Percentiles rank a stretch among this genome's conserved stretches.
Evolutionary conservation across 2,797 vertebrate genomes (phyloP).

Genomic region (Sebastes nivosus): DNA sequence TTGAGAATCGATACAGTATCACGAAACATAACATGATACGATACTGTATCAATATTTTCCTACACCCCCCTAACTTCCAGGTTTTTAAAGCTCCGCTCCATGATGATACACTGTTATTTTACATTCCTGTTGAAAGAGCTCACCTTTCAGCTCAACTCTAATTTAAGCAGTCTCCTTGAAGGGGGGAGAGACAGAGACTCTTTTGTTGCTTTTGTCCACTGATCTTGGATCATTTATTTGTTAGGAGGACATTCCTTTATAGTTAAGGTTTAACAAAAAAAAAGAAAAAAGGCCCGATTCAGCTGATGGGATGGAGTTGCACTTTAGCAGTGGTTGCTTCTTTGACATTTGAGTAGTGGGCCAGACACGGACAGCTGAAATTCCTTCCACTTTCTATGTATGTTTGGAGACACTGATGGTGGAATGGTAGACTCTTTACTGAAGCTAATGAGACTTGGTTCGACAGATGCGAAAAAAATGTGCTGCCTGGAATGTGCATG

Average conservation of each 20-base stretch:
- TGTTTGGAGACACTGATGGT: not conserved
- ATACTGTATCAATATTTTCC: too few species aligned
- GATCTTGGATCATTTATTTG: conserved; percentile 43
- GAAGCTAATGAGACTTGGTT: not conserved
- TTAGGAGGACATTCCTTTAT: conserved; percentile 25
- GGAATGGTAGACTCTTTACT: not conserved
- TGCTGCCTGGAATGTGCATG: not conserved
- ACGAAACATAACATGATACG: too few species aligned
- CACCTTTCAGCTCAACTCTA: conserved; percentile 61
- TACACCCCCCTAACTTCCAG: conserved; percentile 3
- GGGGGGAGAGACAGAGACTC: conserved; percentile 35
- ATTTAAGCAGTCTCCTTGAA: conserved; percentile 42
- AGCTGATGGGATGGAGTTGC: conserved; percentile 6
- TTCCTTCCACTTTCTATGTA: conserved; percentile 29
- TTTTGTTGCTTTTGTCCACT: conserved; percentile 51
- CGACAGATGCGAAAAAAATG: not conserved
- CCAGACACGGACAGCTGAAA: conserved; percentile 37
- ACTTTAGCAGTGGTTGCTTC: not conserved
- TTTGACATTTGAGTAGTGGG: conserved; percentile 39
- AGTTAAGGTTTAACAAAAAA: conserved; percentile 3
- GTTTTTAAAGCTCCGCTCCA: conserved; percentile 5
- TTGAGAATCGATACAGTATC: too few species aligned
- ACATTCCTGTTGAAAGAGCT: conserved; percentile 69
- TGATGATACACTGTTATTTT: conserved; percentile 55
- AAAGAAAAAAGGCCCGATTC: conserved; percentile 12